These are phyloP conservation scores for Homarus americanus DNA, from an alignment of 1,140 invertebrate species.

Conservation along the genomic window DNA sequence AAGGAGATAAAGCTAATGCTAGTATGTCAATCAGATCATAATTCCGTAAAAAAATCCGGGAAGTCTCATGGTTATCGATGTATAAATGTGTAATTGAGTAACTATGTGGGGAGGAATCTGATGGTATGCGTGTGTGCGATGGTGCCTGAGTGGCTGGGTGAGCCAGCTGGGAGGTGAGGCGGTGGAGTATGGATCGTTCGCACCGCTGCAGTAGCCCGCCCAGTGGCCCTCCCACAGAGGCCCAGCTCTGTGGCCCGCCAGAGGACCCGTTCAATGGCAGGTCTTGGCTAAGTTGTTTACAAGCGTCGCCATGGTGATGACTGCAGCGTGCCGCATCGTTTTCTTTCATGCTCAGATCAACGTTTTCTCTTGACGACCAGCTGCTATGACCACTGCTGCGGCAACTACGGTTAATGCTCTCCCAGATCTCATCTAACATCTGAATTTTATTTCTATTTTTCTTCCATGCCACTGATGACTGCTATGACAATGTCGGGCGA, in stretches of 20 bases:
- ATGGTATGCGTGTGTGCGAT: background rate
- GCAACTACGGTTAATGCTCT: too few species aligned
- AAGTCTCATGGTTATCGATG: background rate
- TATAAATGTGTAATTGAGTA: background rate
- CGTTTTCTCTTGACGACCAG: background rate
- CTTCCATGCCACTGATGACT: background rate
- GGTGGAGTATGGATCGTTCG: background rate
- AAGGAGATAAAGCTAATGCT: too few species aligned
- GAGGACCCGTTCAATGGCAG: too few species aligned
- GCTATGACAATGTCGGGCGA: background rate
- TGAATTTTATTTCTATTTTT: background rate
- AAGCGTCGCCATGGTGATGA: background rate
- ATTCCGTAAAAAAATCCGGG: background rate
- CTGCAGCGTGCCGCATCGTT: constrained; percentile 2
- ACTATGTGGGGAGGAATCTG: background rate
- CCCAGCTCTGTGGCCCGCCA: background rate
- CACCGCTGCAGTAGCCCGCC: background rate
- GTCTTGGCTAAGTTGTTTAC: background rate
- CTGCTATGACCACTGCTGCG: too few species aligned
- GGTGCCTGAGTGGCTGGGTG: background rate
- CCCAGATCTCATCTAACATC: background rate
- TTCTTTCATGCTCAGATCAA: background rate
- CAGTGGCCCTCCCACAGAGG: background rate
- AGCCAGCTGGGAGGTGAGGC: background rate
- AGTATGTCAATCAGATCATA: too few species aligned